Evolutionary conservation across 2,888 invertebrate genomes (phyloP), one percentile per base, ranked within the genome.

Genomic region (Volucella bombylans): DNA sequence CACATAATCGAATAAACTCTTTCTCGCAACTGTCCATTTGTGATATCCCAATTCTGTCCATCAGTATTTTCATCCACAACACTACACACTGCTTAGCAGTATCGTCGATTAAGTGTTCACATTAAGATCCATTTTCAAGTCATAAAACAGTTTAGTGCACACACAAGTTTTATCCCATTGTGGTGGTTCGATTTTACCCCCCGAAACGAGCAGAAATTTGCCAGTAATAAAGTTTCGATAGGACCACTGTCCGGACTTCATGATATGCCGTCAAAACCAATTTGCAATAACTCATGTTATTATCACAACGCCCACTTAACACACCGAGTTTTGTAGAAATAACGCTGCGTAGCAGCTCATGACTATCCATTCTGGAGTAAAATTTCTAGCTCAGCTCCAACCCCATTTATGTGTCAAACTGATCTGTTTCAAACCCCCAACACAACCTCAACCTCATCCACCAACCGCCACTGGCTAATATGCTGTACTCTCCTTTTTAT

Each of bases 241-340:
- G 38, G 67, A 31, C 50, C 41, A 73, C 64, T 49, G 73, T 49
- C 64, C 64, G 47, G 55, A 38, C 73, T 64, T 73, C 65, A 49
- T 57, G 65, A 67, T 41, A 45, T 10, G 45, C 68, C 67, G 38
- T 71, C 64, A 62, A 62, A 62, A 69, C 52, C 77, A 77, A 77
- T 77, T 77, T 77, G 77, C 77, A 68, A 62, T 77, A 77, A 77
- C 61, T 69, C 77, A 77, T 69, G 61, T 54, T 61, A 69, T 61
- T 77, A 77, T 77, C 77, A 62, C 43, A 59, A 62, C 39, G 72
- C 54, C 54, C 72, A 73, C 64, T 73, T 73, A 64, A 73, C 72
- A 31, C 31, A 64, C 62, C 38, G 39, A 38, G 54, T 54, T 62
- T 43, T 45, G 15, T 45, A 54, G 15, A 64, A 73, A 52, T 61